Evolutionary conservation across 2,113 vertebrate genomes (phyloP).

Genomic region (Gopherus evgoodei): DNA sequence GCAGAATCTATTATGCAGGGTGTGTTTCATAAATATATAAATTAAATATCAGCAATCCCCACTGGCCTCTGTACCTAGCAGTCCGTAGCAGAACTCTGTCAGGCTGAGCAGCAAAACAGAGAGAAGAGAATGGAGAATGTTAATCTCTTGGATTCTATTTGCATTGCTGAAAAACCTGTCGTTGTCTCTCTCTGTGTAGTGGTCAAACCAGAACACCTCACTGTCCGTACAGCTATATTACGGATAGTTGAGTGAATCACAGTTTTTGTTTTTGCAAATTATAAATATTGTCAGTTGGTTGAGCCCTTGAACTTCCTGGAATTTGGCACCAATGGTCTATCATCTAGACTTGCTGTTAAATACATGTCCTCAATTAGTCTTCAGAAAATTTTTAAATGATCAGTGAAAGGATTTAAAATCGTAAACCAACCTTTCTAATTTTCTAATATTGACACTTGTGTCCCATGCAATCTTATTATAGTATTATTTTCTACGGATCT

Average conservation of each 20-base stretch:
- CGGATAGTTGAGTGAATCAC: background rate
- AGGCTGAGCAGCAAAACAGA: background rate
- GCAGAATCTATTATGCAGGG: background rate
- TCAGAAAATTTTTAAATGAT: conserved; percentile 55
- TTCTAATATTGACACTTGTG: conserved; percentile 84
- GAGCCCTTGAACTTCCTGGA: conserved; percentile 40
- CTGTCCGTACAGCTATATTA: background rate
- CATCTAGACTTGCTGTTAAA: conserved; percentile 10
- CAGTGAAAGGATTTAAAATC: conserved; percentile 69
- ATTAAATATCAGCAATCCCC: background rate
- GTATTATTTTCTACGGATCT: conserved; percentile 85
- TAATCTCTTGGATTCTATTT: background rate
- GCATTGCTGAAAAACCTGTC: background rate
- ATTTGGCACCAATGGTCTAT: background rate
- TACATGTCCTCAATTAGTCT: conserved; percentile 4
- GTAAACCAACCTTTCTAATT: conserved; percentile 82
- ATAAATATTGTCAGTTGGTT: background rate
- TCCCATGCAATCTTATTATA: conserved; percentile 83
- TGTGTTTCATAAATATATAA: background rate
- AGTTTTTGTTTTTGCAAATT: conserved; percentile 1
- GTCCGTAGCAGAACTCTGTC: background rate
- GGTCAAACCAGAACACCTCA: background rate
- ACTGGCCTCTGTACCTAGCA: too few relatives aligned
- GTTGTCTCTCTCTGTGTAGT: background rate
- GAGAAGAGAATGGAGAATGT: background rate